A percentile compares a stretch with the other conserved stretches of the same genome.
These are phyloP conservation scores for Acipenser ruthenus DNA, from an alignment of 2,797 vertebrate genomes.

Conservation along the genomic window DNA sequence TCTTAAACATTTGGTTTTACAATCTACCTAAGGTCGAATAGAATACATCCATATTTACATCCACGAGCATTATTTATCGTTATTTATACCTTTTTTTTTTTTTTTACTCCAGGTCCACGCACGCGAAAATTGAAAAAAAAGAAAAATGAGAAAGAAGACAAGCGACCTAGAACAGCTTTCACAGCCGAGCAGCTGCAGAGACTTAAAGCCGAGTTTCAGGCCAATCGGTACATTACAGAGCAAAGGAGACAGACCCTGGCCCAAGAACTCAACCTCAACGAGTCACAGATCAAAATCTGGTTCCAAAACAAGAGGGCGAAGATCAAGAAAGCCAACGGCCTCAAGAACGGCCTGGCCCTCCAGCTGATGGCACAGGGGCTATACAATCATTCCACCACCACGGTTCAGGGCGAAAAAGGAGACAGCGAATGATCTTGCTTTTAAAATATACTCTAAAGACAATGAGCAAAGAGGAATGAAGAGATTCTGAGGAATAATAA, in stretches of 20 bases:
- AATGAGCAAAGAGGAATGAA: too few species aligned
- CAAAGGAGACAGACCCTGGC: conserved; percentile 88
- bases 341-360: conserved; percentile 89
- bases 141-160: conserved; percentile 92
- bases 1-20: too few species aligned
- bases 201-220: conserved; percentile 92
- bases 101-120: conserved; percentile 82
- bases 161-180: conserved; percentile 89
- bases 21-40: too few species aligned
- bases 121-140: conserved; percentile 97
- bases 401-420: conserved; percentile 86
- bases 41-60: too few species aligned
- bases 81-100: conserved; percentile 56
- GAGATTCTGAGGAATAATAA: neutral
- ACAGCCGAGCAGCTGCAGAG: conserved; percentile 95
- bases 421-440: conserved; percentile 71
- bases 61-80: conserved; percentile 20
- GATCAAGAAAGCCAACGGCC: conserved; percentile 90
- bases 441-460: too few species aligned
- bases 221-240: conserved; percentile 95
- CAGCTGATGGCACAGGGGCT: conserved; percentile 98
- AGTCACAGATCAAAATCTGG: conserved; percentile 97
- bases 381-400: conserved; percentile 95
- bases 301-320: conserved; percentile 96
- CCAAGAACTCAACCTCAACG: conserved; percentile 91